These are phyloP conservation scores for Platyrinchus mystaceus DNA, from an alignment of 2,797 vertebrate species.

Conservation along the genomic window DNA sequence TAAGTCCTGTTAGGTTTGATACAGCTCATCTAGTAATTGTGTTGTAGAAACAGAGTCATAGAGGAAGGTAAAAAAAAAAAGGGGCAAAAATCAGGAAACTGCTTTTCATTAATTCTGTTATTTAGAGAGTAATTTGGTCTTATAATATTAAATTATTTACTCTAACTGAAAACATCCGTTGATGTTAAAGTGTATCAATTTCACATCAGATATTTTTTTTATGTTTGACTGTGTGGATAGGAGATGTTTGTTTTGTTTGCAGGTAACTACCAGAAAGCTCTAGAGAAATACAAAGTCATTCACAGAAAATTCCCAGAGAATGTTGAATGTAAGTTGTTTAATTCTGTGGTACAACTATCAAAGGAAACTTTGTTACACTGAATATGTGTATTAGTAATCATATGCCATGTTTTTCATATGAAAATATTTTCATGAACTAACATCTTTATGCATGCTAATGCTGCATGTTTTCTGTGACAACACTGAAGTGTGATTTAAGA, in stretches of 20 bases:
- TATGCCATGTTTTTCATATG: not conserved
- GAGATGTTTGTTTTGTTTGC: slow-evolving; percentile 45
- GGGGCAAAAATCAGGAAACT: not conserved
- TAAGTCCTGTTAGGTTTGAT: not conserved
- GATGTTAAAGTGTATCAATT: not conserved
- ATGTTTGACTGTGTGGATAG: not conserved
- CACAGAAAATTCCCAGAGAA: slow-evolving; percentile 95
- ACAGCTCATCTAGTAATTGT: not conserved
- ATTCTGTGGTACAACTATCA: not conserved
- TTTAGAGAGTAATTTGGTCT: not conserved
- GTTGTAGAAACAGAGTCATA: not conserved
- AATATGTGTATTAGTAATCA: not conserved
- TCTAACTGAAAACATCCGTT: not conserved
- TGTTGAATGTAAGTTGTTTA: slow-evolving; percentile 86
- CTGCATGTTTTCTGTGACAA: not conserved
- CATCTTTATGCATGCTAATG: not conserved
- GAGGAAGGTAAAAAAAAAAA: not conserved
- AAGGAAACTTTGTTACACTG: not conserved
- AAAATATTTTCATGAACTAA: not conserved
- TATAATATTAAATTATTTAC: not conserved
- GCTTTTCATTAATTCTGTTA: not conserved
- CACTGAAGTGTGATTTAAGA: not conserved
- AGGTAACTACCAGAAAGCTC: slow-evolving; percentile 97
- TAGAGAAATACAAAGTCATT: slow-evolving; percentile 94
- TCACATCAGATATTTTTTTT: not conserved